Percentiles rank a stretch among this genome's conserved stretches.
Evolutionary conservation across 2,797 vertebrate species (phyloP).

Genomic region (Pipistrellus pipistrellus): DNA sequence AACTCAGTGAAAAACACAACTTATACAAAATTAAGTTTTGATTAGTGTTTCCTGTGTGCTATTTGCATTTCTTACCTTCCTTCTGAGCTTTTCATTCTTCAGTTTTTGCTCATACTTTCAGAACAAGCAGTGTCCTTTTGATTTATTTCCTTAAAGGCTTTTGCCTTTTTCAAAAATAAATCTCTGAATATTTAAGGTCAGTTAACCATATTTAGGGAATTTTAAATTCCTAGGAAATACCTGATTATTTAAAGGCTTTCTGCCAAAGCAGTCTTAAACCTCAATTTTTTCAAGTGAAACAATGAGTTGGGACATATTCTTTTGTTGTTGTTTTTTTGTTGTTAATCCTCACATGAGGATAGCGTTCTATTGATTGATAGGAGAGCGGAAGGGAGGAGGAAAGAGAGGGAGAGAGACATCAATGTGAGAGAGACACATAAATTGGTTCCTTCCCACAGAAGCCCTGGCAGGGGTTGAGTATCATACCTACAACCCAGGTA

Average conservation of each 20-base stretch:
- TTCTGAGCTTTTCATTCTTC: not conserved
- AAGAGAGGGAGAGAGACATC: too few relatives aligned
- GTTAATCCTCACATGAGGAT: too few relatives aligned
- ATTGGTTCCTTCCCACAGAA: too few relatives aligned
- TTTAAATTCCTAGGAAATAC: slow-evolving; percentile 11
- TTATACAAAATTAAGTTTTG: not conserved
- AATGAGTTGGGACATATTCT: not conserved
- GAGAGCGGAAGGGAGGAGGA: too few relatives aligned
- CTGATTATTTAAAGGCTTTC: slow-evolving; percentile 39
- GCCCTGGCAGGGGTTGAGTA: too few relatives aligned
- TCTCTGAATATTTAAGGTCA: not conserved
- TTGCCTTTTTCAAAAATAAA: not conserved
- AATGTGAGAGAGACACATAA: too few relatives aligned
- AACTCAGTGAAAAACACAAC: too few relatives aligned
- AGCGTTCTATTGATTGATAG: too few relatives aligned
- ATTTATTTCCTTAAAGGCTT: slow-evolving; percentile 18
- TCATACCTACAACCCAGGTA: too few relatives aligned
- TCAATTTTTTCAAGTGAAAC: not conserved
- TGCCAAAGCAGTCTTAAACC: not conserved
- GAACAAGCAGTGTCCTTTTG: not conserved
- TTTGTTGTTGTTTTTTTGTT: not conserved
- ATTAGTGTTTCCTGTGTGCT: not conserved
- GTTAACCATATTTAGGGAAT: not conserved
- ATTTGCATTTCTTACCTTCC: not conserved
- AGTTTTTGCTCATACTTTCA: not conserved